phyloP scores from a whole-genome alignment of 2,797 vertebrate species.

The Petrocephalus schoutedeni region DNA sequence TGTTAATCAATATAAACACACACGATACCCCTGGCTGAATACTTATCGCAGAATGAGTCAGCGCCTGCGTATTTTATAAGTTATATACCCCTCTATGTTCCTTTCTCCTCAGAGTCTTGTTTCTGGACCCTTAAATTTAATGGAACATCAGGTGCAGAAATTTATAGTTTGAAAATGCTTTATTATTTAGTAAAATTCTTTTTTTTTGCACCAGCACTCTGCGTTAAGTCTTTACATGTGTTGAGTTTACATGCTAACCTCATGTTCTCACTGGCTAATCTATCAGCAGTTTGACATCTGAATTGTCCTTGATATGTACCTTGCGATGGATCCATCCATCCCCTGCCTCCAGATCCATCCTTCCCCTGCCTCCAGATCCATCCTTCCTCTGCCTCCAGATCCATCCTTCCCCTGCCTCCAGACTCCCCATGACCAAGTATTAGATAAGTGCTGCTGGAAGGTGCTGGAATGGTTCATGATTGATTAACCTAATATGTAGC shows the following conservation, averaged over 20 bases:
- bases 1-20: constrained; percentile 29
- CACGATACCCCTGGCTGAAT: constrained; percentile 10
- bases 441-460: neutral
- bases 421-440: neutral
- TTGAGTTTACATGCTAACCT: neutral
- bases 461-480: neutral
- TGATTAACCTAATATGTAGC: neutral
- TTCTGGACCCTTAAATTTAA: neutral
- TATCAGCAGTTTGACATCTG: neutral
- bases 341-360: no score
- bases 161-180: neutral
- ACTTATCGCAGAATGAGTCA: constrained; percentile 1
- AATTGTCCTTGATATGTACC: neutral
- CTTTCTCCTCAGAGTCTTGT: neutral
- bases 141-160: neutral
- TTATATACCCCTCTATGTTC: neutral
- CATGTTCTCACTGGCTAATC: neutral
- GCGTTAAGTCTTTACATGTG: neutral
- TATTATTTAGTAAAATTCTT: neutral
- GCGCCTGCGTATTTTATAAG: neutral
- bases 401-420: neutral
- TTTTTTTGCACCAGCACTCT: neutral
- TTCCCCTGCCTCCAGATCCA: no score
- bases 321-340: neutral
- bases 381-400: neutral